These are phyloP conservation scores for Ptychobarbus kaznakovi DNA, from an alignment of 2,797 vertebrate species.

Conservation along the genomic window DNA sequence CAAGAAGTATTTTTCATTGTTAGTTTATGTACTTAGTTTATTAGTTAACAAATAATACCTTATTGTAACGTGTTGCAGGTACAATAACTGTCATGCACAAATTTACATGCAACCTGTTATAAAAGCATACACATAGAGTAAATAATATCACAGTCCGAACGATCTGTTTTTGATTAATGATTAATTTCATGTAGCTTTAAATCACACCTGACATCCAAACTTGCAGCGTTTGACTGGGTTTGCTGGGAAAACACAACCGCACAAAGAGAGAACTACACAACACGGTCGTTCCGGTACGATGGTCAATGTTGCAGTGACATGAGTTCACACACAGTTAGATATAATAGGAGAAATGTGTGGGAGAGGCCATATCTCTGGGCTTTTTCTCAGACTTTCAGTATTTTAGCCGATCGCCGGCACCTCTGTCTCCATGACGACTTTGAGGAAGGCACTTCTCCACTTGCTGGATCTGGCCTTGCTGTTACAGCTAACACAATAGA, in stretches of 20 bases:
- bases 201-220: not conserved
- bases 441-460: constrained; percentile 54
- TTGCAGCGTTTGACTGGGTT: too few species aligned
- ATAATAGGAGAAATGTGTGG: constrained; percentile 39
- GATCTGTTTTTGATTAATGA: not conserved
- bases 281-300: not conserved
- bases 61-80: not conserved
- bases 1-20: not conserved
- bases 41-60: not conserved
- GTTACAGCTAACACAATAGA: constrained; percentile 65
- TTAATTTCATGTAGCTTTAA: not conserved
- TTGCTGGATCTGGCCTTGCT: constrained; percentile 66
- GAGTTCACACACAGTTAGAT: constrained; percentile 33
- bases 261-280: not conserved
- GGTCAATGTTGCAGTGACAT: not conserved
- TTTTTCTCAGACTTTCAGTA: constrained; percentile 37
- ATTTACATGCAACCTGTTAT: not conserved
- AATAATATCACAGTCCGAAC: not conserved
- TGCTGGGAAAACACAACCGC: not conserved
- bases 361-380: constrained; percentile 25
- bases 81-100: too few species aligned
- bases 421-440: constrained; percentile 62
- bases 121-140: not conserved
- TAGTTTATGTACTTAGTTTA: not conserved
- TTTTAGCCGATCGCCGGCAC: constrained; percentile 28